Evolutionary conservation across 2,113 vertebrate genomes (phyloP).

Genomic region (Pachycephala philippinensis): DNA sequence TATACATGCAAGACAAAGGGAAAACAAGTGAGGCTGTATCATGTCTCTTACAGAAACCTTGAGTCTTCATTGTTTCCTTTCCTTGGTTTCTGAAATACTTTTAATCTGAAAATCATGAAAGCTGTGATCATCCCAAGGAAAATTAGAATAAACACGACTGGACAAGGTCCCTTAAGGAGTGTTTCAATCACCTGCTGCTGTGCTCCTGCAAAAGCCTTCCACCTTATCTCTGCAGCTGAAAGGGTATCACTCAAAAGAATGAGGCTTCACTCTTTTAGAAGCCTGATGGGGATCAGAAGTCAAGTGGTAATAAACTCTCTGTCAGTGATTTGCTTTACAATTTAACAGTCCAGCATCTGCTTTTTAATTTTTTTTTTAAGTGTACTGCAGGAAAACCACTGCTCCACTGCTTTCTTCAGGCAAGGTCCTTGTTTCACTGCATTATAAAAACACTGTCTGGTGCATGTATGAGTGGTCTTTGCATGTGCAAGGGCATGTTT

Average conservation of each 20-base stretch:
- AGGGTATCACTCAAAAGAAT: not conserved
- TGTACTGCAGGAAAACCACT: not conserved
- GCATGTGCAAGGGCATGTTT: not conserved
- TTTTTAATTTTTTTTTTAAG: not conserved
- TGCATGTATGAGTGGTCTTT: not conserved
- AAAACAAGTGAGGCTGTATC: not conserved
- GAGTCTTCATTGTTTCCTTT: not conserved
- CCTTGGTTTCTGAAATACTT: not conserved
- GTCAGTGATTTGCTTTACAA: not conserved
- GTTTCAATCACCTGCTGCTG: slow-evolving; percentile 19
- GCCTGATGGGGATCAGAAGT: slow-evolving; percentile 9
- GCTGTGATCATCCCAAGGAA: slow-evolving; percentile 36
- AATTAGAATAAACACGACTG: slow-evolving; percentile 38
- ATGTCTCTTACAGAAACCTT: not conserved
- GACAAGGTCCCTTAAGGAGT: not conserved
- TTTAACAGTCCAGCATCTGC: not conserved
- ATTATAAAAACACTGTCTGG: not conserved
- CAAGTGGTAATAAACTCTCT: slow-evolving; percentile 13
- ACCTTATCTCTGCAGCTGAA: slow-evolving; percentile 31
- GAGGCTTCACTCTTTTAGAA: slow-evolving; percentile 34
- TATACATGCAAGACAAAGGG: not conserved
- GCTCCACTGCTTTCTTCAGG: not conserved
- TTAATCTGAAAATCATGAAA: slow-evolving; percentile 18
- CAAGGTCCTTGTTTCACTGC: not conserved
- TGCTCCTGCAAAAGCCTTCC: slow-evolving; percentile 21